A percentile compares a stretch with the other conserved stretches of the same genome.
Evolutionary conservation across 2,113 vertebrate genomes (phyloP).

Genomic region (Neolamprologus caudopunctatus): DNA sequence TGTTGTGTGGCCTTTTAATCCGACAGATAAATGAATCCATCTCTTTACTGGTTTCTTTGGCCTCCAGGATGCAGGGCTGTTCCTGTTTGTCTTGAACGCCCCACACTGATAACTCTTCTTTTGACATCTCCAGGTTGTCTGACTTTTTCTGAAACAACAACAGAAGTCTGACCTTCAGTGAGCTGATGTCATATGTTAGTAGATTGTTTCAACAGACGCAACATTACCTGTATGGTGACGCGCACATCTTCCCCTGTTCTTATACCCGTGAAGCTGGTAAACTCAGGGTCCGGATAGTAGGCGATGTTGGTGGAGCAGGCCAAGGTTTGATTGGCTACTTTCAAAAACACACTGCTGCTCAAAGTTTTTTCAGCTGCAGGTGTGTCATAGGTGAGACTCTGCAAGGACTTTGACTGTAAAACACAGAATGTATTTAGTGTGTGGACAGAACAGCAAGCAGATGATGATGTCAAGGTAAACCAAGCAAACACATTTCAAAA

Average conservation of each 20-base stretch:
- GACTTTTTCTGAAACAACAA: conserved; percentile 75
- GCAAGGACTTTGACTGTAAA: not conserved
- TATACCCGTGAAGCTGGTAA: conserved; percentile 42
- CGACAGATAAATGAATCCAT: conserved; percentile 74
- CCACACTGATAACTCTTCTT: conserved; percentile 70
- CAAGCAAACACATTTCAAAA: not conserved
- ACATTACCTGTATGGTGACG: conserved; percentile 57
- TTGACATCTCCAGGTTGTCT: conserved; percentile 75
- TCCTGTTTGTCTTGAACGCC: conserved; percentile 32
- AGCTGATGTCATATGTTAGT: not conserved
- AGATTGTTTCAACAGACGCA: not conserved
- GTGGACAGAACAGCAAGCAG: not conserved
- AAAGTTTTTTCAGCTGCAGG: not conserved
- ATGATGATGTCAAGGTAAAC: conserved; percentile 3
- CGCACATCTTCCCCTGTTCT: not conserved
- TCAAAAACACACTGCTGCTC: not conserved
- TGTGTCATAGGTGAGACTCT: not conserved
- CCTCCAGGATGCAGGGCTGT: conserved; percentile 61
- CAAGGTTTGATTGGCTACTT: not conserved
- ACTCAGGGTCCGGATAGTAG: conserved; percentile 58
- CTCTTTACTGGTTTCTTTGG: conserved; percentile 52
- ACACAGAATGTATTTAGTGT: not conserved
- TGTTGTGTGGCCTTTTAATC: not conserved
- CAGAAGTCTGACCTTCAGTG: not conserved
- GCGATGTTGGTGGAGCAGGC: not conserved